phyloP scores from a whole-genome alignment of 2,888 invertebrate genomes.

The Malacosoma neustria region DNA sequence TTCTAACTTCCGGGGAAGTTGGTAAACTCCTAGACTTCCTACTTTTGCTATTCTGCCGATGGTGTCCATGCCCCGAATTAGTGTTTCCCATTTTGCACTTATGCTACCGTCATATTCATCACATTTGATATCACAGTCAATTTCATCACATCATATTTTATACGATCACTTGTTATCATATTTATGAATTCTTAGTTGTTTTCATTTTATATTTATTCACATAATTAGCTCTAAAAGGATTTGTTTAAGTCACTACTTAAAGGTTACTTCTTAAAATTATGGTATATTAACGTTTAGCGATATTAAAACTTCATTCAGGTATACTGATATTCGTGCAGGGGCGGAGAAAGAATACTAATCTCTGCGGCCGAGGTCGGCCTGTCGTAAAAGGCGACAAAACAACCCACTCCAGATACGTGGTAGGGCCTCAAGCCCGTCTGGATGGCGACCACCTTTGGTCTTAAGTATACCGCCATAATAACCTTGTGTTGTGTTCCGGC shows the following conservation, averaged over 20 bases:
- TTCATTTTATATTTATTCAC: conserved; percentile 13
- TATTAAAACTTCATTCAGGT: neutral
- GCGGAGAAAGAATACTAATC: too few relatives aligned
- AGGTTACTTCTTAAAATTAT: too few relatives aligned
- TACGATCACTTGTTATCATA: too few relatives aligned
- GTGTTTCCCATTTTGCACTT: conserved; percentile 55
- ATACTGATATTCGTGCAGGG: neutral
- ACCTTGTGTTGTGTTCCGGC: too few relatives aligned
- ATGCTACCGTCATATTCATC: conserved; percentile 12
- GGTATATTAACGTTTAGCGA: neutral
- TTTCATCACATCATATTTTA: neutral
- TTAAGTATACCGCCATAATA: too few relatives aligned
- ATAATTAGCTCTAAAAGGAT: conserved; percentile 15
- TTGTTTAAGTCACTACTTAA: conserved; percentile 10
- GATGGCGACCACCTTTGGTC: too few relatives aligned
- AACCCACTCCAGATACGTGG: too few relatives aligned
- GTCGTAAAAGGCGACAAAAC: too few relatives aligned
- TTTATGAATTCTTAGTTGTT: conserved; percentile 6
- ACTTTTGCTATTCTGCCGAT: conserved; percentile 57
- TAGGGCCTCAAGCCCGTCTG: too few relatives aligned
- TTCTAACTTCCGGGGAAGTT: conserved; percentile 84
- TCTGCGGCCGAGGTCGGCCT: too few relatives aligned
- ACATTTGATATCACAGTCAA: conserved; percentile 11
- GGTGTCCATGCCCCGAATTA: conserved; percentile 52
- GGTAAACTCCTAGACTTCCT: conserved; percentile 83